Evolutionary conservation across 2,113 vertebrate species (phyloP), one percentile per base, ranked within the genome.

Genomic region (Lagenorhynchus albirostris): DNA sequence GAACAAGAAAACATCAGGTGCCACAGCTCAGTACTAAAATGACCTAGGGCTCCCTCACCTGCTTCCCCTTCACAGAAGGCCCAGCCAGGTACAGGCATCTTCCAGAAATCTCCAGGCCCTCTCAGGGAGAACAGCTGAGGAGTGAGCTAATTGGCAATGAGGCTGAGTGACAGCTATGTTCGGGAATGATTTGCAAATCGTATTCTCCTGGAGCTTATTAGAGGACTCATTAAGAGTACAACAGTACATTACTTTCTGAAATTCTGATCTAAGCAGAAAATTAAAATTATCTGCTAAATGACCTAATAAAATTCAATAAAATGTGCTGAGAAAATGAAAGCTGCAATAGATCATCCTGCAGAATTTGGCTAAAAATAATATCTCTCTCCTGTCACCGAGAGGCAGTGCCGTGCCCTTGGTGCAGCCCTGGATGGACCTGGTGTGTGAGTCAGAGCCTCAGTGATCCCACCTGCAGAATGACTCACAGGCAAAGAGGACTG

Each of bases 251-350:
- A 98, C 98, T 98, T 98, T 98, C 98, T 98, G 98, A 98, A 99
- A 98, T 98, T 98, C 98, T 98, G 97, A 98, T 98, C 98, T 99
- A 99, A 99, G 99, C 99, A 98, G 98, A 99, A 99, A 99, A 99
- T 99, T 98, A 98, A 99, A 98, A 99, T 99, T 98, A 99, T 99
- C 99, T 99, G 98, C 98, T 98, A 99, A 99, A 98, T 99, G 98
- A 98, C 98, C 98, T 99, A 98, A 99, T 98, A 98, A 98, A 98
- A 98, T 98, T 91, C 97, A 98, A 98, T 97, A 98, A 98, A 98
- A 98, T 98, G 96, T 98, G 98, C 98, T 98, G 98, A 98, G 97
- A 98, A 98, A 98, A 98, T 97, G 95, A 98, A 98, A 99, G 95
- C 84, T 1, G 15, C 95, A 96, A 97, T 97, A 81, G 91, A 98